These are phyloP conservation scores for Polypedilum vanderplanki DNA, from an alignment of 1,140 invertebrate species.

Conservation along the genomic window DNA sequence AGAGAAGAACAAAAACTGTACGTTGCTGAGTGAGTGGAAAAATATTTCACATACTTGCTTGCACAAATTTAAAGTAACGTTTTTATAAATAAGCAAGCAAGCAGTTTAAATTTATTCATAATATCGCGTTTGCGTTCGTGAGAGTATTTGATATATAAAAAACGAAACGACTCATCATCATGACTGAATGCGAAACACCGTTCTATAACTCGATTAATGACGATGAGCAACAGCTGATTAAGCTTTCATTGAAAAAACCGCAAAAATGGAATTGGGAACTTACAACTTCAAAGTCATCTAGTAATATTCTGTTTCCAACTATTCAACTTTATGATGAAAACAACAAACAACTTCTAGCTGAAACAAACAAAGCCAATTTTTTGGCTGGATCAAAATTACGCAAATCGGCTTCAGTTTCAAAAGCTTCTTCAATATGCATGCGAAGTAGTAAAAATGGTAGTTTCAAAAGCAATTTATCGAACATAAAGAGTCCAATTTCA, in stretches of 20 bases:
- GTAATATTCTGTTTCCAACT: conserved; percentile 45
- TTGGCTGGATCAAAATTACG: background rate
- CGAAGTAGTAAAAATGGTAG: background rate
- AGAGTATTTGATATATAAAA: background rate
- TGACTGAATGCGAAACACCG: background rate
- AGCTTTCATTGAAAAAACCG: conserved; percentile 46
- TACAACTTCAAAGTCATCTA: conserved; percentile 48
- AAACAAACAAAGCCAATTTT: conserved; percentile 38
- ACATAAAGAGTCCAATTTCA: background rate
- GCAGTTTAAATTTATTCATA: background rate
- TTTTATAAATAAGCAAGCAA: background rate
- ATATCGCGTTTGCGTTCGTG: background rate
- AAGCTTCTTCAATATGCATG: background rate
- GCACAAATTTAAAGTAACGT: background rate
- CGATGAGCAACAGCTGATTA: conserved; percentile 35
- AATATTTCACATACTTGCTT: background rate
- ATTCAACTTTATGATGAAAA: conserved; percentile 46
- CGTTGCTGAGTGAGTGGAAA: too few species aligned
- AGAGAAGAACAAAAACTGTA: background rate
- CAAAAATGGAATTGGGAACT: conserved; percentile 49
- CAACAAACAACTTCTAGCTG: conserved; percentile 44
- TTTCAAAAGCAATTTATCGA: background rate
- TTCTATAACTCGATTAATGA: background rate
- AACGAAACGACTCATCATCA: background rate
- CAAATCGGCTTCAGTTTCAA: conserved; percentile 21